Percentiles rank a stretch among this genome's conserved stretches.
Conservation (phyloP, 1,140 invertebrate species). For the Spodoptera litura region DNA sequence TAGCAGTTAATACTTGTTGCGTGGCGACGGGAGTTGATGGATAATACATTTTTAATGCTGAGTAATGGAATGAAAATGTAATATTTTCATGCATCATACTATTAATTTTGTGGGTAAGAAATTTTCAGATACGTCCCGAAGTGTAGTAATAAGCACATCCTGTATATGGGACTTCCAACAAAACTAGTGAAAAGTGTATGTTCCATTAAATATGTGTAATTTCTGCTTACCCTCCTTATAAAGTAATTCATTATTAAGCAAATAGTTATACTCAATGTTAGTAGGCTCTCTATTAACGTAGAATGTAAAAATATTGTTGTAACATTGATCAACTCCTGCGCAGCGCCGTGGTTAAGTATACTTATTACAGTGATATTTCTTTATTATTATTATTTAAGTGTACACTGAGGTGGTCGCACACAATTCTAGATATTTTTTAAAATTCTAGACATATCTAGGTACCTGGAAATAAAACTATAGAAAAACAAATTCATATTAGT, state of each 20-base stretch:
- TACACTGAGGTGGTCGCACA: slow-evolving; percentile 10
- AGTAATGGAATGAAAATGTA: not conserved
- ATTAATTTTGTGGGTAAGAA: not conserved
- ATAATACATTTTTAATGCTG: not conserved
- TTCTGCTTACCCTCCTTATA: too few species aligned
- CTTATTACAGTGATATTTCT: slow-evolving; percentile 53
- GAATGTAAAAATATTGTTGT: slow-evolving; percentile 9
- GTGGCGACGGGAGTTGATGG: slow-evolving; percentile 5
- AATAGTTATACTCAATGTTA: slow-evolving; percentile 27
- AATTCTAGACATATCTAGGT: not conserved
- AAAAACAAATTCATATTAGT: too few species aligned
- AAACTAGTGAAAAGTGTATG: too few species aligned
- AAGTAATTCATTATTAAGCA: slow-evolving; percentile 1
- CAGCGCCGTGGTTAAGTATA: slow-evolving; percentile 30
- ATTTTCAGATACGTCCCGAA: not conserved
- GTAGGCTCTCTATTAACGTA: slow-evolving; percentile 35
- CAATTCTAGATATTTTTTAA: not conserved
- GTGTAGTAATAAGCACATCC: too few species aligned
- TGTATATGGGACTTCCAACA: too few species aligned
- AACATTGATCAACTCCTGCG: slow-evolving; percentile 24
- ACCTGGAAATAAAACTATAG: too few species aligned
- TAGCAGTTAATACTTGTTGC: not conserved
- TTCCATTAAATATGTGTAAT: too few species aligned
- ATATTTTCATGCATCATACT: not conserved
- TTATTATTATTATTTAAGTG: slow-evolving; percentile 48